A percentile compares a stretch with the other conserved stretches of the same genome.
phyloP scores from a whole-genome alignment of 2,797 vertebrate genomes.

The Pogonophryne albipinna region DNA sequence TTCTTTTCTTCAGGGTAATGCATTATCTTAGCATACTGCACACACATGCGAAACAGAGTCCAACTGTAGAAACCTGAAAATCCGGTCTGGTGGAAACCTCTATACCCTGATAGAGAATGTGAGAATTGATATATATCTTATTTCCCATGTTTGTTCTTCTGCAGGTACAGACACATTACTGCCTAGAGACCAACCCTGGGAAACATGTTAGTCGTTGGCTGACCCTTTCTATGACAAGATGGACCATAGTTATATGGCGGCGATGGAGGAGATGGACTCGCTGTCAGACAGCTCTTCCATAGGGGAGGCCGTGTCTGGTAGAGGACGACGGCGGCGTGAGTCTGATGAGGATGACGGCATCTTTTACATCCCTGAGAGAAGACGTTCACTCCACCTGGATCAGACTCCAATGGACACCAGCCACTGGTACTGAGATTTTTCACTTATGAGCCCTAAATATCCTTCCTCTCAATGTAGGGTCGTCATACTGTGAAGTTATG shows the following conservation, averaged over 20 bases:
- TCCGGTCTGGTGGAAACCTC: conserved; percentile 4
- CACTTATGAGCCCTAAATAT: background rate
- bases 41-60: background rate
- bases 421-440: conserved; percentile 50
- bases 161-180: conserved; percentile 24
- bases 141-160: conserved; percentile 1
- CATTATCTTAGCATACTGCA: background rate
- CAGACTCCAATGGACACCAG: conserved; percentile 60
- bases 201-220: background rate
- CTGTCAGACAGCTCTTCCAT: conserved; percentile 47
- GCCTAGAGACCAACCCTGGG: background rate
- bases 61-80: conserved; percentile 19
- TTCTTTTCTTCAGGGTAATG: background rate
- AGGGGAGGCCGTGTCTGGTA: conserved; percentile 70
- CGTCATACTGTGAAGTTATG: background rate
- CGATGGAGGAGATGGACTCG: background rate
- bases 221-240: conserved; percentile 35
- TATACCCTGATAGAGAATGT: background rate
- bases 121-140: background rate
- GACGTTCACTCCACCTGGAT: conserved; percentile 72
- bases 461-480: background rate
- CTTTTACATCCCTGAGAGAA: conserved; percentile 73
- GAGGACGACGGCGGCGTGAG: conserved; percentile 23
- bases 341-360: conserved; percentile 56
- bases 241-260: conserved; percentile 32